Evolutionary conservation across 2,797 vertebrate genomes (phyloP), one percentile per base, ranked within the genome.

Genomic region (Periophthalmus magnuspinnatus): DNA sequence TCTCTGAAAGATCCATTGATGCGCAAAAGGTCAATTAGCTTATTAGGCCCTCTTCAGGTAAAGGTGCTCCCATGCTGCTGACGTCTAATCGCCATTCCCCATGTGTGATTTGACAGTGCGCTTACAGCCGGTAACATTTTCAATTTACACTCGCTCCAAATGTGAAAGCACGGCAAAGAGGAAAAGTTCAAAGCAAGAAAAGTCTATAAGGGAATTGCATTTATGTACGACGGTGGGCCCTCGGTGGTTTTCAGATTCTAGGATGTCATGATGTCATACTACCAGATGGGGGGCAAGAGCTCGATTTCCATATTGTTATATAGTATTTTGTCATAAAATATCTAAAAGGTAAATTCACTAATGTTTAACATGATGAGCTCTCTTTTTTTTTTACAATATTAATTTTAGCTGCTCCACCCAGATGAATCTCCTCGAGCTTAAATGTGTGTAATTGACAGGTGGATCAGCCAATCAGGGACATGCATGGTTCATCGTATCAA

Each of bases 11-110:
- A 79, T 82, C 75, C 76, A 60, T 79, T 73, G 62, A 86, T 63
- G 77, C 77, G 88, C 58, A 90, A 92, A 93, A 93, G 93, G 92
- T 93, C 90, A 93, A 88, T 91, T 91, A 89, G 84, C 91, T 93
- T 90, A 92, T 93, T 93, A 92, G 84, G 78, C 84, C 81, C 81
- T 71, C 60, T 84, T 89, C 84, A 83, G 85, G 83, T 88, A 84
- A 90, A 92, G 87, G 83, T 90, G 88, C 84, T 86, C 84, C 84
- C 77, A 83, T 71, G 81, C 81, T 81, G 83, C 78, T 86, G 86
- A 90, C 87, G 71, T 81, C 63, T 85, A 87, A 88, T 86, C 85
- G 72, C 70, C 66, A 17, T 64, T 64, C 57, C 33, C 69, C 17
- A 6, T 58, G 72, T 69, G 3, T 55, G 69, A 81, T 76, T 55